These are phyloP conservation scores for Terebella lapidaria DNA, from an alignment of 2,888 invertebrate genomes.

Conservation along the genomic window DNA sequence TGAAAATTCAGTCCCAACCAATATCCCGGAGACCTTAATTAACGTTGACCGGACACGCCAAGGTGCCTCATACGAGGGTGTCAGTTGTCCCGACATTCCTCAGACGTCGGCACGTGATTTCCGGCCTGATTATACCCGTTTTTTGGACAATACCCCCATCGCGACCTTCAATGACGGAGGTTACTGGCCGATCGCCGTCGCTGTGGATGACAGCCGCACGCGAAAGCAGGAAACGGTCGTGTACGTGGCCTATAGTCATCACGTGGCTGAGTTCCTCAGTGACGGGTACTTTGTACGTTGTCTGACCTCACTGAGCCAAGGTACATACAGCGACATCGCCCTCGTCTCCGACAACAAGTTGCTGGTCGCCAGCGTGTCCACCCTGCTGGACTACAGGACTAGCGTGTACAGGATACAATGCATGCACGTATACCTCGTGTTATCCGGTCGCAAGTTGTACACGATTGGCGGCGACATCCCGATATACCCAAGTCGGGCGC, in stretches of 20 bases:
- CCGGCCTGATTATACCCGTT: too few relatives aligned
- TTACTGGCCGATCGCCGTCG: slow-evolving; percentile 1
- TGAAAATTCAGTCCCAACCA: too few relatives aligned
- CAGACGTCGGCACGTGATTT: too few relatives aligned
- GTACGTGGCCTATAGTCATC: not conserved
- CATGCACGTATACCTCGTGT: not conserved
- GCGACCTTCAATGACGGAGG: not conserved
- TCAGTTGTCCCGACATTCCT: too few relatives aligned
- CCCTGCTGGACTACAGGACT: not conserved
- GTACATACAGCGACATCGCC: not conserved
- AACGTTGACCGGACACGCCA: too few relatives aligned
- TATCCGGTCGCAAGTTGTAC: not conserved
- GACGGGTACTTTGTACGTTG: not conserved
- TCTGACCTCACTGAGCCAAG: not conserved
- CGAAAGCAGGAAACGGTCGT: not conserved
- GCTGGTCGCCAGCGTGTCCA: not conserved
- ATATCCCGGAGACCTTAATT: too few relatives aligned
- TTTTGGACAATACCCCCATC: not conserved
- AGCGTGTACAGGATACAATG: not conserved
- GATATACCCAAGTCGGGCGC: not conserved
- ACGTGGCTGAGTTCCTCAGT: not conserved
- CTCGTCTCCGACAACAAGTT: not conserved
- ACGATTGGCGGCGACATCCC: not conserved
- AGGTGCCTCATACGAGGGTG: too few relatives aligned
- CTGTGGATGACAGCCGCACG: not conserved